Percentiles rank a stretch among this genome's conserved stretches.
Conservation (phyloP, 2,113 vertebrate species). For the Ctenodactylus gundi region DNA sequence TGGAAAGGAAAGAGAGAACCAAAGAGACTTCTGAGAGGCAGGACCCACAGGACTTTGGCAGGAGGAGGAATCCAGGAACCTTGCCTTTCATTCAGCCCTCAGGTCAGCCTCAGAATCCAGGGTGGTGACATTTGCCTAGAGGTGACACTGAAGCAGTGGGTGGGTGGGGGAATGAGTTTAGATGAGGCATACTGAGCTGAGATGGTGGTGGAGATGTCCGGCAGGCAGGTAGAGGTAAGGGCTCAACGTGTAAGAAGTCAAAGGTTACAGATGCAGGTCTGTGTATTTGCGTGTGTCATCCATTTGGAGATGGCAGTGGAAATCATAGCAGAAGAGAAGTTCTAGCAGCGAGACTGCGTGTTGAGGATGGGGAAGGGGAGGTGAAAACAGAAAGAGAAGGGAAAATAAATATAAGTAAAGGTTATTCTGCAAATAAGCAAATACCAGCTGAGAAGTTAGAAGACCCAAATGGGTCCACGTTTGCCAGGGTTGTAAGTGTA, state of each 20-base stretch:
- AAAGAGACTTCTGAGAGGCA: background rate
- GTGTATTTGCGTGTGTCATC: background rate
- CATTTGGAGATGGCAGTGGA: background rate
- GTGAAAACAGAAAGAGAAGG: background rate
- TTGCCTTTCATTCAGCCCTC: background rate
- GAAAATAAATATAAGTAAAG: background rate
- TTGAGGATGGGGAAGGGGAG: background rate
- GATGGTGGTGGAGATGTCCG: background rate
- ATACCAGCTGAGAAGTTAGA: background rate
- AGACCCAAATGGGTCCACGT: background rate
- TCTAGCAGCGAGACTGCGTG: background rate
- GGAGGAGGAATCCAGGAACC: background rate
- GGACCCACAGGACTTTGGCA: background rate
- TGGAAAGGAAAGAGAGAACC: conserved; percentile 3
- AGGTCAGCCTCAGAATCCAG: background rate
- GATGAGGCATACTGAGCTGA: background rate
- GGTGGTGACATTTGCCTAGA: background rate
- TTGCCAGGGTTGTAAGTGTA: background rate
- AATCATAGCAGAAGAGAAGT: background rate
- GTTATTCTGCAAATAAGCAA: background rate
- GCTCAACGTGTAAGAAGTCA: background rate
- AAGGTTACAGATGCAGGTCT: background rate
- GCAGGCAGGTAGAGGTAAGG: background rate
- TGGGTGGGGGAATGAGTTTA: background rate
- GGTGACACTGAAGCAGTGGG: background rate